Conservation (phyloP, 2,888 invertebrate genomes). For the Apoda limacodes region DNA sequence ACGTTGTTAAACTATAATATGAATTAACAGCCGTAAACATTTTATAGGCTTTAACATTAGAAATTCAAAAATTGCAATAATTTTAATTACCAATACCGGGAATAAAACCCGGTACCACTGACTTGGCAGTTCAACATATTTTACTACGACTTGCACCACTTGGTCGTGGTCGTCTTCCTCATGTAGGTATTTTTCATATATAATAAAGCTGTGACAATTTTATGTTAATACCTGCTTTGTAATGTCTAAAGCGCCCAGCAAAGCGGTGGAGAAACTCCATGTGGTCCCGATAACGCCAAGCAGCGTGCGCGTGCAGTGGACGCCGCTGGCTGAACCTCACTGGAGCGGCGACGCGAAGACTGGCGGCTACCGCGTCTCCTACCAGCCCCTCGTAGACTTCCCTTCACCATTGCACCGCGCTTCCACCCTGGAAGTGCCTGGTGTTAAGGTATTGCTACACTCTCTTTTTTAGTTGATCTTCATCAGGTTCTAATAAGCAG, state of each 20-base stretch:
- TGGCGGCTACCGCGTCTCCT: slow-evolving; percentile 90
- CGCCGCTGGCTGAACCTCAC: slow-evolving; percentile 77
- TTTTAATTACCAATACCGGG: too few species aligned
- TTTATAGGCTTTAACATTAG: too few species aligned
- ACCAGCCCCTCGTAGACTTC: slow-evolving; percentile 90
- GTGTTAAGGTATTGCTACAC: slow-evolving; percentile 84
- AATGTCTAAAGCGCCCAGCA: slow-evolving; percentile 81
- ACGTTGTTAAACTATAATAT: too few species aligned
- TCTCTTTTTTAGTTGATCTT: too few species aligned
- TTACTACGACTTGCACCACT: too few species aligned
- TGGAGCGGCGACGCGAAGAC: slow-evolving; percentile 92
- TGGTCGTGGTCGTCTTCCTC: too few species aligned
- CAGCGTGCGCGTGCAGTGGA: slow-evolving; percentile 94
- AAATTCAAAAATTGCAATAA: too few species aligned
- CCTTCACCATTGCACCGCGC: slow-evolving; percentile 86
- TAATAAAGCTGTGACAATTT: not conserved
- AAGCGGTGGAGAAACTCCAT: slow-evolving; percentile 81
- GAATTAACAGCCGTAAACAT: too few species aligned
- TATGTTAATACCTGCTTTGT: not conserved
- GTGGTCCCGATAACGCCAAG: slow-evolving; percentile 95
- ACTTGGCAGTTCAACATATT: too few species aligned
- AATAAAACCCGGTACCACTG: too few species aligned
- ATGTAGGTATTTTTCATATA: not conserved
- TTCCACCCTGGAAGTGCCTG: slow-evolving; percentile 86
- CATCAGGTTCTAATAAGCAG: too few species aligned